A percentile compares a stretch with the other conserved stretches of the same genome.
Conservation (phyloP, 2,797 vertebrate genomes). For the Pantherophis alleghaniensis region DNA sequence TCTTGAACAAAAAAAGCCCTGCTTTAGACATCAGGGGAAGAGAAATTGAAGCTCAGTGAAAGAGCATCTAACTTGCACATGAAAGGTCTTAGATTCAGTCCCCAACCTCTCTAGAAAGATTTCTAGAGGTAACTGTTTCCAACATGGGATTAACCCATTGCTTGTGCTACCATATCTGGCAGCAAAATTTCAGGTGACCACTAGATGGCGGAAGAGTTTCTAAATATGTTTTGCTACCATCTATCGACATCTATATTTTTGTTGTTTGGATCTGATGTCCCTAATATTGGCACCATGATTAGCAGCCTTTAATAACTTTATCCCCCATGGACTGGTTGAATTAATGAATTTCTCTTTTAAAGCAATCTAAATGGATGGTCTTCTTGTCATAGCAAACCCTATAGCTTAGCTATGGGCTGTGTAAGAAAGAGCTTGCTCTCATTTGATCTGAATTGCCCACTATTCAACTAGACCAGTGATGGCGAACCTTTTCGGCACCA, state of each 20-base stretch:
- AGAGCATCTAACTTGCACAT: neutral
- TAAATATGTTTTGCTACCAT: neutral
- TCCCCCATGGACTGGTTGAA: neutral
- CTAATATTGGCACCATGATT: neutral
- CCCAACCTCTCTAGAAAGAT: neutral
- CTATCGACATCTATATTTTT: neutral
- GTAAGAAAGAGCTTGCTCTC: neutral
- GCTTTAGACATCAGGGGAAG: neutral
- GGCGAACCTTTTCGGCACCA: no score
- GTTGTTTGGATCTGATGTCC: neutral
- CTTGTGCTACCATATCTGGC: neutral
- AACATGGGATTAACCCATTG: neutral
- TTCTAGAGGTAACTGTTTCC: neutral
- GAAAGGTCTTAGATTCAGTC: neutral
- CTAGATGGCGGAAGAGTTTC: neutral
- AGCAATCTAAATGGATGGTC: neutral
- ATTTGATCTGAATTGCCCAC: neutral
- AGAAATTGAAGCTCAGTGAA: no score
- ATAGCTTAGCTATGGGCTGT: neutral
- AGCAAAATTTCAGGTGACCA: neutral
- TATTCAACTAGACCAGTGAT: neutral
- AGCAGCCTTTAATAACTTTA: neutral
- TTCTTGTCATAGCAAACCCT: neutral
- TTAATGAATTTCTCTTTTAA: neutral
- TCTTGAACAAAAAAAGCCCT: constrained; percentile 1